These are phyloP conservation scores for Myiotriccus ornatus DNA, from an alignment of 2,797 vertebrate genomes.

Conservation along the genomic window DNA sequence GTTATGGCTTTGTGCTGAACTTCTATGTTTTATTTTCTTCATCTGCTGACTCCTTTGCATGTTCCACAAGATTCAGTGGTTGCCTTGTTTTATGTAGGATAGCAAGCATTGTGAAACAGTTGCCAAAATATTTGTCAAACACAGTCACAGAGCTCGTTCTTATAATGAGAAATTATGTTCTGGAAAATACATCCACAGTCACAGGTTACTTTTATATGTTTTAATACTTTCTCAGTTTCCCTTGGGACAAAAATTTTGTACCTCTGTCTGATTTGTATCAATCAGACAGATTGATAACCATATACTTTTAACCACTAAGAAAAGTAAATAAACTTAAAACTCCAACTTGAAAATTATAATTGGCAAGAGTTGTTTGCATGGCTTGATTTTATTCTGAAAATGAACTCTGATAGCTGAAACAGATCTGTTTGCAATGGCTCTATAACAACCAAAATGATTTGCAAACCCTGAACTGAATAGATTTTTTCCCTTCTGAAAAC, in stretches of 20 bases:
- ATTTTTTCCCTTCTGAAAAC: not conserved
- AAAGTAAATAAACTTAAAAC: not conserved
- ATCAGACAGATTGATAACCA: not conserved
- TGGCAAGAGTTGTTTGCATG: not conserved
- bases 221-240: not conserved
- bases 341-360: not conserved
- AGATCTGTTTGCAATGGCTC: not conserved
- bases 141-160: not conserved
- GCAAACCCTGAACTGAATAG: not conserved
- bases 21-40: not conserved
- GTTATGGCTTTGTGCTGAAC: not conserved
- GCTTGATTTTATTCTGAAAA: not conserved
- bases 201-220: not conserved
- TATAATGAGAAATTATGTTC: not conserved
- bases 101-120: not conserved
- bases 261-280: not conserved
- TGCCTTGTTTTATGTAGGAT: not conserved
- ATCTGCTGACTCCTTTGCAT: not conserved
- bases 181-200: not conserved
- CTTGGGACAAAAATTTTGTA: not conserved
- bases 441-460: not conserved
- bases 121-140: not conserved
- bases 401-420: not conserved
- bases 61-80: not conserved
- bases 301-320: not conserved